Percentiles rank a stretch among this genome's conserved stretches.
Conservation (phyloP, 23 tunicate species). For the Ascidia mentula region DNA sequence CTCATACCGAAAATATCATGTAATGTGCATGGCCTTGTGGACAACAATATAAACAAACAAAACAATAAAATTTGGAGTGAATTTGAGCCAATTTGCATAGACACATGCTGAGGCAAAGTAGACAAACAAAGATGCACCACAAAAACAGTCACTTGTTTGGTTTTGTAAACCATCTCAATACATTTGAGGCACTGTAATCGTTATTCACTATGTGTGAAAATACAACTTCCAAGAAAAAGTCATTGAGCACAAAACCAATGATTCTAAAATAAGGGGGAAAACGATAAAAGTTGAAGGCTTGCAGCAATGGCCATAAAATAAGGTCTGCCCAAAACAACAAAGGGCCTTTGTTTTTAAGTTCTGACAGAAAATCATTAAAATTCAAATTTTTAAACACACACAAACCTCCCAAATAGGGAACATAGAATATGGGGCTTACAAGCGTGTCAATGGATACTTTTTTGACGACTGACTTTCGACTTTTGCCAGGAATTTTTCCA, state of each 20-base stretch:
- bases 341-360: background rate
- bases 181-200: background rate
- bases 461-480: constrained; percentile 20
- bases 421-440: constrained; percentile 30
- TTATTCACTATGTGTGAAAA: background rate
- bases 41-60: background rate
- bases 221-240: background rate
- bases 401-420: background rate
- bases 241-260: background rate
- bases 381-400: background rate
- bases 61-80: background rate
- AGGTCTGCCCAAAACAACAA: background rate
- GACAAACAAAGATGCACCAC: too few species aligned
- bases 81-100: too few species aligned
- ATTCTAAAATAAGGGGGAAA: background rate
- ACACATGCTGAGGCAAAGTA: background rate
- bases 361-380: background rate
- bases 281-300: background rate
- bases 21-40: background rate
- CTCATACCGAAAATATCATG: background rate
- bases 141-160: too few species aligned
- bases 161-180: background rate
- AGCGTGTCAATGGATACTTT: constrained; percentile 50
- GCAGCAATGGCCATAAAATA: background rate
- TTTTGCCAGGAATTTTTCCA: constrained; percentile 53